Conservation (phyloP, 2,113 vertebrate genomes). For the Charadrius vociferus region DNA sequence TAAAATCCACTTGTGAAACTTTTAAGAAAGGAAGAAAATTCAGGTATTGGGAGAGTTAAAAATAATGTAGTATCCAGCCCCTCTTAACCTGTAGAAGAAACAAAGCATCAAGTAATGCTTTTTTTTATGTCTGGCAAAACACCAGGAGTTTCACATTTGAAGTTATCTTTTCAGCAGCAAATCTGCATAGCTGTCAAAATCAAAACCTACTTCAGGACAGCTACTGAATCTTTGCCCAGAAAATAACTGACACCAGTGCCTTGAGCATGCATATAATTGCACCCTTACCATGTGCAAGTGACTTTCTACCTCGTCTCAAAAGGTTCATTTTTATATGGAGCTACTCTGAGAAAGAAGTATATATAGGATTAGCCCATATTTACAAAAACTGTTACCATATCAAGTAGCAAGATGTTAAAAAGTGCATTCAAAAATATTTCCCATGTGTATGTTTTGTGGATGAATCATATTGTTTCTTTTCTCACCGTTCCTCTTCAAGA, state of each 20-base stretch:
- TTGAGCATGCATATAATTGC: background rate
- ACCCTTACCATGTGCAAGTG: background rate
- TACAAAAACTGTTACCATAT: background rate
- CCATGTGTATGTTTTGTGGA: background rate
- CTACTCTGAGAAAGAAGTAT: background rate
- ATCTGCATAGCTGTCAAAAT: constrained; percentile 39
- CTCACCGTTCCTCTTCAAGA: background rate
- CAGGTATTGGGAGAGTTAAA: background rate
- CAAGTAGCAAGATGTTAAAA: background rate
- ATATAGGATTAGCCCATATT: background rate
- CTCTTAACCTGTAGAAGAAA: background rate
- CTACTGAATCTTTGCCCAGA: background rate
- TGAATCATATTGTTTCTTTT: background rate
- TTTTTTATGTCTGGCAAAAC: background rate
- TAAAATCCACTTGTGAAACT: background rate
- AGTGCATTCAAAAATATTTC: background rate
- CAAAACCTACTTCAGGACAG: background rate
- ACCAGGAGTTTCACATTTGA: background rate
- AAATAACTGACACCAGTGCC: background rate
- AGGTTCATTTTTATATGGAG: background rate
- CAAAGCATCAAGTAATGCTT: background rate
- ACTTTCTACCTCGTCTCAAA: background rate
- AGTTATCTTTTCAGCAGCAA: background rate
- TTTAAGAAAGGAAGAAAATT: background rate
- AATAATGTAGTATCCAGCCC: background rate